Percentiles rank a stretch among this genome's conserved stretches.
These are phyloP conservation scores for Papilio polyxenes DNA, from an alignment of 1,140 invertebrate genomes.

Conservation along the genomic window DNA sequence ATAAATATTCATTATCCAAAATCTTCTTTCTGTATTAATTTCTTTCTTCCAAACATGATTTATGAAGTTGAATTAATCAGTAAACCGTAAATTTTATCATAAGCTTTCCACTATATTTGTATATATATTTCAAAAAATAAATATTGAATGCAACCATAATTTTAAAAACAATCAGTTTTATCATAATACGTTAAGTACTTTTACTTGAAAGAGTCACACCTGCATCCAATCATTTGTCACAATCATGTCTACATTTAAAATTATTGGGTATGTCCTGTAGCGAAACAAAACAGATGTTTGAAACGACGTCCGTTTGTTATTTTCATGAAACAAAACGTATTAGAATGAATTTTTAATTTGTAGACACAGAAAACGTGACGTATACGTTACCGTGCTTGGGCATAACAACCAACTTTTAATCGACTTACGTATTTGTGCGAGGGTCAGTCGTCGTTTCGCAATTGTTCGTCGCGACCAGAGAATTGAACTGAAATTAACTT, in stretches of 20 bases:
- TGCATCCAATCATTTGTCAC: not conserved
- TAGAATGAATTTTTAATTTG: slow-evolving; percentile 6
- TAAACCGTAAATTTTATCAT: not conserved
- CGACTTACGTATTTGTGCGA: slow-evolving; percentile 28
- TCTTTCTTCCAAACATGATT: too few relatives aligned
- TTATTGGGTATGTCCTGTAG: not conserved
- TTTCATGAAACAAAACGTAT: not conserved
- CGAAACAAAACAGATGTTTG: not conserved
- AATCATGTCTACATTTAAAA: not conserved
- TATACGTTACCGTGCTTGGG: slow-evolving; percentile 13
- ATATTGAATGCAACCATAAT: not conserved
- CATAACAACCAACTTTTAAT: slow-evolving; percentile 33
- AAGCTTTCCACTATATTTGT: not conserved
- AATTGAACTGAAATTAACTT: slow-evolving; percentile 24
- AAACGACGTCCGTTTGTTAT: not conserved
- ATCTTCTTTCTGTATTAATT: too few relatives aligned
- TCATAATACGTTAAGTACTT: not conserved
- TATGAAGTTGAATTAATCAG: too few relatives aligned
- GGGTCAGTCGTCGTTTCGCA: slow-evolving; percentile 20
- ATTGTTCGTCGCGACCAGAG: slow-evolving; percentile 23
- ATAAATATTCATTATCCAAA: too few relatives aligned
- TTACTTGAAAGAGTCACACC: not conserved
- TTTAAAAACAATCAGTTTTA: not conserved
- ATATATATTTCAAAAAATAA: not conserved
- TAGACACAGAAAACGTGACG: slow-evolving; percentile 15